Base-by-base conservation (phyloP, 1,140 invertebrate species). In the Hyposmocoma kahamanoa region DNA sequence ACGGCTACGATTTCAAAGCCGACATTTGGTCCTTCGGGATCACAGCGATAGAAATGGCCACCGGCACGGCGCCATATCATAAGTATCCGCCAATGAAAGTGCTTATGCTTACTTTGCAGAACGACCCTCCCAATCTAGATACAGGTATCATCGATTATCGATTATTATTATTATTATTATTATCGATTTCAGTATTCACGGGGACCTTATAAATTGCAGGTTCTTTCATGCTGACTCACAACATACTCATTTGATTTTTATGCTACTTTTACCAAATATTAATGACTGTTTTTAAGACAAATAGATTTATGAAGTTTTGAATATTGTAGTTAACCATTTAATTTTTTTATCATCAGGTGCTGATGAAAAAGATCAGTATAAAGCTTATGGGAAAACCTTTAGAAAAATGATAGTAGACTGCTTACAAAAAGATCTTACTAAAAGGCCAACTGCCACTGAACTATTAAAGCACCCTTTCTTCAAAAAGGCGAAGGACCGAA, bases 1-100 rank as follows among this genome's bases (percentile, higher is more conserved):
- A 97, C 77, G 98, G 98, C 0, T 99, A 99, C 76, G 97, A 99
- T 84, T 99, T 97, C 84, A 99, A 99, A 87, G 98, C 98, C n/a
- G 98, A 99, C 73, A 99, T 99, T 56, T 99, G 98, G 98, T 98
- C 97, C 20, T 95, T 99, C 84, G 98, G 98, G 20, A 99, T 99
- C 49, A 99, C 98, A 0, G 97, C 97, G 0, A 99, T 99, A 62
- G 98, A 99, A 88, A 93, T 99, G 91, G 98, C 98, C 0, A 98
- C 97, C 6, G 98, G 98, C 10, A 98, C 97, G 8, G 98, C 98
- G 0, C 98, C 98, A 0, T 99, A 99, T 80, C 97, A 99, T 76
- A 99, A 98, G 79, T 99, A 97, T 85, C 97, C 98, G 30, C 97
- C 98, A 0, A 99, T 99, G 98, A 99, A 99, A 86, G 97, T 99